Percentiles rank a stretch among this genome's conserved stretches.
phyloP scores from a whole-genome alignment of 2,797 vertebrate species.

The Harpagifer antarcticus region DNA sequence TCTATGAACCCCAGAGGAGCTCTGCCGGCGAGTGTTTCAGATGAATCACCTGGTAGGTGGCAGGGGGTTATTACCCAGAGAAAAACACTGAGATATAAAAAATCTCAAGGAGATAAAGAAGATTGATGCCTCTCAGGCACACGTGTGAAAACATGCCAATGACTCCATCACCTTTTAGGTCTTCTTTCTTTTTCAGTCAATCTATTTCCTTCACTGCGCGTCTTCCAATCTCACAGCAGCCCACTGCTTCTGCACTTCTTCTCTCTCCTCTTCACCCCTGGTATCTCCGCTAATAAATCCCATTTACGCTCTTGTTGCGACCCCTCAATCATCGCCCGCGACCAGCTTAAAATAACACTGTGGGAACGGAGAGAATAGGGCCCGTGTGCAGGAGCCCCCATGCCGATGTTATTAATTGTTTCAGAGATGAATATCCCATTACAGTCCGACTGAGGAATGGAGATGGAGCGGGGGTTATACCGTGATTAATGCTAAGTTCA shows the following conservation, averaged over 20 bases:
- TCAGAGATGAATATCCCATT: conserved; percentile 87
- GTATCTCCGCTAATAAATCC: conserved; percentile 81
- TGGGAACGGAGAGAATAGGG: conserved; percentile 64
- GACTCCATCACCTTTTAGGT: conserved; percentile 70
- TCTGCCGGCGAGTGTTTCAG: conserved; percentile 56
- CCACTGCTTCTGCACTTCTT: conserved; percentile 48
- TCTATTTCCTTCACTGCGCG: conserved; percentile 21
- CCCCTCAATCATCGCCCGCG: conserved; percentile 81
- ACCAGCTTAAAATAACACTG: conserved; percentile 85
- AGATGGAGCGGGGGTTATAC: conserved; percentile 78
- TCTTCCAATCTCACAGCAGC: conserved; percentile 41
- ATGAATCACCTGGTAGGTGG: conserved; percentile 79
- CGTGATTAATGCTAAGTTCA: conserved; percentile 84
- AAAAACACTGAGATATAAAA: conserved; percentile 75
- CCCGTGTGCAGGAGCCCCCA: conserved; percentile 64
- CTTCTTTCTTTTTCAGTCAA: conserved; percentile 40
- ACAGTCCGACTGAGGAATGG: conserved; percentile 80
- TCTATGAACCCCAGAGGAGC: conserved; percentile 73
- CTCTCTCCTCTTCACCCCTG: conserved; percentile 64
- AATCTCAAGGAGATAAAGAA: conserved; percentile 80
- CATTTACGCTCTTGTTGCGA: conserved; percentile 78
- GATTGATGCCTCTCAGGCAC: conserved; percentile 76
- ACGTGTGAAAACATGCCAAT: conserved; percentile 75
- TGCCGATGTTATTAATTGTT: conserved; percentile 85
- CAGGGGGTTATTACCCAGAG: conserved; percentile 79